Conservation (phyloP, 2,797 vertebrate species). For the Chloroceryle inda region DNA sequence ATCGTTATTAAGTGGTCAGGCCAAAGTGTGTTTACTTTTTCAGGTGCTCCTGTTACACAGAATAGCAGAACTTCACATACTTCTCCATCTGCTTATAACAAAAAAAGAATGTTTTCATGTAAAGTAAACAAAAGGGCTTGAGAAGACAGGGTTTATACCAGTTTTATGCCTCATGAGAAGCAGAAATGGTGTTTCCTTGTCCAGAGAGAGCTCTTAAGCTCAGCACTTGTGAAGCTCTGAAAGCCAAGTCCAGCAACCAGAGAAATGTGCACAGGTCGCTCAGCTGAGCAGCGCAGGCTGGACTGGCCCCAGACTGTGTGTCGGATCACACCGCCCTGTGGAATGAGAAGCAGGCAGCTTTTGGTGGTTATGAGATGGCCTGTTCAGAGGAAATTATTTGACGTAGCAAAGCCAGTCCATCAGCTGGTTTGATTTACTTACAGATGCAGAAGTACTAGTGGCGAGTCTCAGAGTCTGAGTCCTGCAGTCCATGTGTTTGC, state of each 20-base stretch:
- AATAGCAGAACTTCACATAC: neutral
- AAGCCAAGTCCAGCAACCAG: neutral
- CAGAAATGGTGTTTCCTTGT: neutral
- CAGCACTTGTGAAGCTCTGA: neutral
- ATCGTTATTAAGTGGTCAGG: neutral
- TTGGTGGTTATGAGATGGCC: neutral
- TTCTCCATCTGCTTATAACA: neutral
- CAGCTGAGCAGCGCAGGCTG: neutral
- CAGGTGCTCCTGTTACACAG: neutral
- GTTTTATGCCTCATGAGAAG: neutral
- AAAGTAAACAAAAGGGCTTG: neutral
- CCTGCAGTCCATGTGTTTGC: neutral
- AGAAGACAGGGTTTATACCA: neutral
- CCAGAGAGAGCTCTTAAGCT: neutral
- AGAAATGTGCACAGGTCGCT: neutral
- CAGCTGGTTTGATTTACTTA: neutral
- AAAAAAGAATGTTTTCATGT: neutral
- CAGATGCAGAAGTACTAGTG: neutral
- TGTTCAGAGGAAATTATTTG: neutral
- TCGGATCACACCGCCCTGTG: accelerated
- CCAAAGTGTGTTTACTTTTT: neutral
- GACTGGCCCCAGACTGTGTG: neutral
- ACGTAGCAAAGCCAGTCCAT: neutral
- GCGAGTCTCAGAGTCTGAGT: neutral
- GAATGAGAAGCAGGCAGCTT: neutral